Evolutionary conservation across 2,113 vertebrate genomes (phyloP).

Genomic region (Anarrhichthys ocellatus): DNA sequence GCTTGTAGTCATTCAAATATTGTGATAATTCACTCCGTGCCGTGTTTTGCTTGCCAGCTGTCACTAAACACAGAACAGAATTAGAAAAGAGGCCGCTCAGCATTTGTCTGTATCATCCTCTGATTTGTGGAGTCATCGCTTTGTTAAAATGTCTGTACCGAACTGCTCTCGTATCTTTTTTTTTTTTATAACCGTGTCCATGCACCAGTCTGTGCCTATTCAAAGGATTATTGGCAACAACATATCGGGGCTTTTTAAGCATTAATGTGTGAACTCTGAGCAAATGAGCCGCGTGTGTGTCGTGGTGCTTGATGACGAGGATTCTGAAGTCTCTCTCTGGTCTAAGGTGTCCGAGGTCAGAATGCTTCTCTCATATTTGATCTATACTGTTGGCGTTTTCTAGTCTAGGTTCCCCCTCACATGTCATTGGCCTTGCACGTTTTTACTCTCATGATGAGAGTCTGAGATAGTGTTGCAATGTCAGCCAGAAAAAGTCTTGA

Average conservation of each 20-base stretch:
- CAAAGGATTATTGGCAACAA: neutral
- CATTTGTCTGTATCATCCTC: conserved; percentile 11
- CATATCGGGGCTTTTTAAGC: neutral
- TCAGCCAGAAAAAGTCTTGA: neutral
- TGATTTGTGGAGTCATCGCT: conserved; percentile 32
- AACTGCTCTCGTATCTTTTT: neutral
- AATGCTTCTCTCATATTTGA: neutral
- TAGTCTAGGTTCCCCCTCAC: neutral
- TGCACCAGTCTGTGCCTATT: neutral
- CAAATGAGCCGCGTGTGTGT: conserved; percentile 94
- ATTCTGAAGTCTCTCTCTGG: conserved; percentile 46
- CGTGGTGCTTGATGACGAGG: conserved; percentile 91
- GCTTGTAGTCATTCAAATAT: conserved; percentile 4
- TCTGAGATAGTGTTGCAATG: conserved; percentile 7
- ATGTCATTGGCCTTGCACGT: neutral
- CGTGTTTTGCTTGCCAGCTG: neutral
- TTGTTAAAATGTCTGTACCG: conserved; percentile 10
- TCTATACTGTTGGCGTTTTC: neutral
- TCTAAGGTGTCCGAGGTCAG: conserved; percentile 22
- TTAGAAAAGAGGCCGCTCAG: conserved; percentile 33
- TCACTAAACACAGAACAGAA: conserved; percentile 22
- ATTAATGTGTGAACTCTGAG: conserved; percentile 74
- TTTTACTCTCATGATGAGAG: neutral
- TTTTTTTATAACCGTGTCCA: neutral
- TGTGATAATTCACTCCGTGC: conserved; percentile 18